A percentile compares a stretch with the other conserved stretches of the same genome.
phyloP scores from a whole-genome alignment of 1,140 invertebrate genomes.

The Rhagoletis zephyria region DNA sequence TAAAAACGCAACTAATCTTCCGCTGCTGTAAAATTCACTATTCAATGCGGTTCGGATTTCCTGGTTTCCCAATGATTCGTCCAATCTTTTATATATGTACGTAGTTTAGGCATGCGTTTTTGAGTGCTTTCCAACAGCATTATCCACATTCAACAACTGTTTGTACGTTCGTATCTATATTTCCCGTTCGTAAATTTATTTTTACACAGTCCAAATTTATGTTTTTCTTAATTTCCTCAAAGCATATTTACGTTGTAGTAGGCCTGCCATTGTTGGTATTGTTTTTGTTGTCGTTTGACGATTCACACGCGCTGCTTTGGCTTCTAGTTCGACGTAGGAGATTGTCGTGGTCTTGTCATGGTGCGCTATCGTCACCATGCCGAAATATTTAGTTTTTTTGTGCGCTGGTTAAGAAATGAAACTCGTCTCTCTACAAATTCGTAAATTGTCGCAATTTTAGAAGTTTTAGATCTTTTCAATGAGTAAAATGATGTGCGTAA shows the following conservation, averaged over 20 bases:
- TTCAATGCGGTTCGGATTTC: too few species aligned
- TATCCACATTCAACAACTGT: conserved; percentile 11
- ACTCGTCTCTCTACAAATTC: neutral
- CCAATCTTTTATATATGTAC: neutral
- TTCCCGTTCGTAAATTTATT: conserved; percentile 25
- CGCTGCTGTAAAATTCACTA: too few species aligned
- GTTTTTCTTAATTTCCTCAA: conserved; percentile 40
- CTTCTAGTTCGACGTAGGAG: neutral
- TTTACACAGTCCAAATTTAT: conserved; percentile 31
- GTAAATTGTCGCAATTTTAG: neutral
- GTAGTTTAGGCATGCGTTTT: neutral
- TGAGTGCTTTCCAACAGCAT: neutral
- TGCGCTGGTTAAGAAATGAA: neutral
- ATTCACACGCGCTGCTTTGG: neutral
- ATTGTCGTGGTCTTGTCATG: neutral
- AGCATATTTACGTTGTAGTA: conserved; percentile 34
- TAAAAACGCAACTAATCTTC: too few species aligned
- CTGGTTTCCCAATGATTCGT: too few species aligned
- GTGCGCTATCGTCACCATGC: neutral
- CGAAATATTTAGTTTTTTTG: neutral
- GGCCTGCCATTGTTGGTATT: neutral
- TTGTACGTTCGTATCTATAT: neutral
- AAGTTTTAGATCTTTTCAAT: too few species aligned
- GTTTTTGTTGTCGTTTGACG: neutral
- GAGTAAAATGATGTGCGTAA: too few species aligned